Base-by-base conservation (phyloP, 23 tunicate species). In the Halocynthia roretzi region DNA sequence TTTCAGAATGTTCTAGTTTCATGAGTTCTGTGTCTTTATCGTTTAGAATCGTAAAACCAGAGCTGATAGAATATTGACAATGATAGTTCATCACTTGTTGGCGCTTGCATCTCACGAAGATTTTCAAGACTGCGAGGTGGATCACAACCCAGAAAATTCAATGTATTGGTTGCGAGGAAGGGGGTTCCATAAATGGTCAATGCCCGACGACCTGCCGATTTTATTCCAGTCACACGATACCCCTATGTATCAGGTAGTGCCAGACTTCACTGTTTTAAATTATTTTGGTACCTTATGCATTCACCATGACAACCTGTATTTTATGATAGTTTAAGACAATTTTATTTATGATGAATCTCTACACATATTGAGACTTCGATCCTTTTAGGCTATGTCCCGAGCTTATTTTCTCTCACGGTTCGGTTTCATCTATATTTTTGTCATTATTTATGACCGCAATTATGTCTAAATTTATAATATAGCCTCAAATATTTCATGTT, bases 161-260 rank as follows among this genome's bases (percentile, higher is more conserved):
- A 82, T 86, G 92, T 86, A 81, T 74, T 92, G 98, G 98, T 76
- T 83, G 44, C 72, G 84, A 31, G 98, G 98, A n/a, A 31, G 76
- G 62, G 92, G 92, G 6, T 86, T 86, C 63, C 74, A 75, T 12
- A 92, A 92, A 58, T 82, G 81, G 77, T 75, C 84, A 17, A 40
- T 75, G 61, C 78, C 73, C 15, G 91, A 86, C 15, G 91, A 86
- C 55, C 55, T 82, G 9, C 83, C 87, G 14, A 60, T 75, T 51
- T 77, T 82, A 17, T 82, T 56, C 68, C 98, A 92, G 70, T 73
- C 88, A 20, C 92, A 86, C 54, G 87, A 86, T 62, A 72, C 78
- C 0, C 84, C 90, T 51, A 73, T 86, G 7, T 22, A 82, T 60
- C 98, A 92, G 84, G 98, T 87, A 57, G 44, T 31, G 4, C 44